A percentile compares a stretch with the other conserved stretches of the same genome.
phyloP scores from a whole-genome alignment of 2,797 vertebrate genomes.

The Hydrolagus colliei region DNA sequence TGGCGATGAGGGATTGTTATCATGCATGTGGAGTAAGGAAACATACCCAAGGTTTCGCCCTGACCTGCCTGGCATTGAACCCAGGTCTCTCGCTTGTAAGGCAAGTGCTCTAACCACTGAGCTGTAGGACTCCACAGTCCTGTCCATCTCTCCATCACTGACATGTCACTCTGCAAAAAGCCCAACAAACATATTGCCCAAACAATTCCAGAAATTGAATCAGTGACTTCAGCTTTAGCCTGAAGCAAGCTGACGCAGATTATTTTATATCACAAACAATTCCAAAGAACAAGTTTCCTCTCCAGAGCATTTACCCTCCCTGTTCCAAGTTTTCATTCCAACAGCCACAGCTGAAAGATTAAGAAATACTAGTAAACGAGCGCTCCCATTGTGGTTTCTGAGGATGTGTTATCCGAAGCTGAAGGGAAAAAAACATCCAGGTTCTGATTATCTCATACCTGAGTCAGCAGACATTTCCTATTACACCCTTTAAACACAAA shows the following conservation, averaged over 20 bases:
- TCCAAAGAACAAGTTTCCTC: not conserved
- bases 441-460: conserved; percentile 26
- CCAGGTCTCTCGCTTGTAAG: too few relatives aligned
- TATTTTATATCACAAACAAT: not conserved
- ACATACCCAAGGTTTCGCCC: too few relatives aligned
- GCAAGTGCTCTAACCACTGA: too few relatives aligned
- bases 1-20: too few relatives aligned
- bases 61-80: too few relatives aligned
- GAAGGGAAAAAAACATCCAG: conserved; percentile 6
- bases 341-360: not conserved
- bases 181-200: too few relatives aligned
- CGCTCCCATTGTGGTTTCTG: not conserved
- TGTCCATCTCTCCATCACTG: too few relatives aligned
- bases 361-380: conserved; percentile 8
- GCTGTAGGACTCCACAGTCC: too few relatives aligned
- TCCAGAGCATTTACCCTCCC: not conserved
- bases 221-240: not conserved
- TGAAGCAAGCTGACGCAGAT: not conserved
- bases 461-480: conserved; percentile 28
- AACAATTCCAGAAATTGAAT: not conserved
- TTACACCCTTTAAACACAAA: conserved; percentile 23
- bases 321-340: not conserved
- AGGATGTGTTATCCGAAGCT: conserved; percentile 15
- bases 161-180: too few relatives aligned
- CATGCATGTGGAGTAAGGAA: too few relatives aligned